Conservation (phyloP, 1,140 invertebrate genomes). For the Tigriopus japonicus region DNA sequence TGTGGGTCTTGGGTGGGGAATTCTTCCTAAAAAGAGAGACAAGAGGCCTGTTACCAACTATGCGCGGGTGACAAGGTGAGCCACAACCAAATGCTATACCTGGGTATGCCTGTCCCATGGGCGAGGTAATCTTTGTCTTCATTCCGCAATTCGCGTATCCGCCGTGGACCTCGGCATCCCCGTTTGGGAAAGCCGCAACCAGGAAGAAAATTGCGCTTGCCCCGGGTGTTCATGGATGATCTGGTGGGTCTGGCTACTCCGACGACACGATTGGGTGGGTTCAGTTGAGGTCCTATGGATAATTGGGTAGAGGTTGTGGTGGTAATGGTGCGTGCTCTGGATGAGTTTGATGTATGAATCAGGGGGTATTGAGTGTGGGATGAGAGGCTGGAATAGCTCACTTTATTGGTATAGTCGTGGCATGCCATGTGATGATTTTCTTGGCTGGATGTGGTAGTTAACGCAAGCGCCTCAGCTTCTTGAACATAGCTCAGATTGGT, state of each 20-base stretch:
- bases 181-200: too few relatives aligned
- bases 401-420: conserved; percentile 21
- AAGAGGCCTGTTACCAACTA: neutral
- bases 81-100: neutral
- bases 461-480: neutral
- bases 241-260: neutral
- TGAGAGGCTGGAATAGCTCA: neutral
- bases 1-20: conserved; percentile 17
- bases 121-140: conserved; percentile 13
- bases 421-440: conserved; percentile 15
- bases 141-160: neutral
- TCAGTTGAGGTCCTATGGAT: neutral
- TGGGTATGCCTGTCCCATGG: conserved; percentile 13
- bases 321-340: neutral
- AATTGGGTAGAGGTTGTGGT: neutral
- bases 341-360: neutral
- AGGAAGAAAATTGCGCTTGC: neutral
- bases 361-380: neutral
- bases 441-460: neutral
- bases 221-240: neutral
- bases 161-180: too few relatives aligned
- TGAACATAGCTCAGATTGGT: neutral
- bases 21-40: conserved; percentile 1
- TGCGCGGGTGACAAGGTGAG: neutral
- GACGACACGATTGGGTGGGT: neutral